Evolutionary conservation across 2,888 invertebrate species (phyloP).

Genomic region (Nysson spinosus): DNA sequence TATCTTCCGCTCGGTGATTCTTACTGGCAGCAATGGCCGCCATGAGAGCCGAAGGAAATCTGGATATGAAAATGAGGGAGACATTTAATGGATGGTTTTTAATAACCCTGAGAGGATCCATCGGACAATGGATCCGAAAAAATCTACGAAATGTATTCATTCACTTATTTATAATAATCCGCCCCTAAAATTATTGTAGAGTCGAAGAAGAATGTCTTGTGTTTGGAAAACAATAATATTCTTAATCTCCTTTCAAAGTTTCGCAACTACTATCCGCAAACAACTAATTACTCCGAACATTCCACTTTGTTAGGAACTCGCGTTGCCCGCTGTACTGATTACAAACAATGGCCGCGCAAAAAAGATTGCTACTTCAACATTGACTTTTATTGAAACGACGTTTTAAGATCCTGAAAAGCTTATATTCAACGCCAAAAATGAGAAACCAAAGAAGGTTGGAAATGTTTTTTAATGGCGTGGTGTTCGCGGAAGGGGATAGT

Average conservation of each 20-base stretch:
- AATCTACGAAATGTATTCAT: slow-evolving; percentile 1
- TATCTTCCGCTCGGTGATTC: too few species aligned
- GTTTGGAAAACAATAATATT: slow-evolving; percentile 10
- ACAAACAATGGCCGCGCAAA: not conserved
- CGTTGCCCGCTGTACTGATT: slow-evolving; percentile 1
- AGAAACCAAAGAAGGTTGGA: too few species aligned
- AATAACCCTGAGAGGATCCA: too few species aligned
- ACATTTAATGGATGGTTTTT: too few species aligned
- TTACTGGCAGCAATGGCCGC: too few species aligned
- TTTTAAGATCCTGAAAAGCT: not conserved
- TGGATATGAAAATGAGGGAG: too few species aligned
- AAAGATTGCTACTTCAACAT: slow-evolving; percentile 5
- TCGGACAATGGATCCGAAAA: slow-evolving; percentile 1
- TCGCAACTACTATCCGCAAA: not conserved
- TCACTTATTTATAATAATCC: too few species aligned
- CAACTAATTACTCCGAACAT: slow-evolving; percentile 17
- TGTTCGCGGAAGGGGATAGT: too few species aligned
- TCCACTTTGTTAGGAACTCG: slow-evolving; percentile 11
- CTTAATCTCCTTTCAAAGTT: slow-evolving; percentile 27
- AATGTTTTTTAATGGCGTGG: too few species aligned
- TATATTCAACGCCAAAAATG: too few species aligned
- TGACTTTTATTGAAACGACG: not conserved
- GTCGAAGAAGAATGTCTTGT: slow-evolving; percentile 2
- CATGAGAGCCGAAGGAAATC: too few species aligned
- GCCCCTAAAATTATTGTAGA: too few species aligned